A percentile compares a stretch with the other conserved stretches of the same genome.
Conservation (phyloP, 2,113 vertebrate genomes). For the zebrafish (Danio rerio) region DNA sequence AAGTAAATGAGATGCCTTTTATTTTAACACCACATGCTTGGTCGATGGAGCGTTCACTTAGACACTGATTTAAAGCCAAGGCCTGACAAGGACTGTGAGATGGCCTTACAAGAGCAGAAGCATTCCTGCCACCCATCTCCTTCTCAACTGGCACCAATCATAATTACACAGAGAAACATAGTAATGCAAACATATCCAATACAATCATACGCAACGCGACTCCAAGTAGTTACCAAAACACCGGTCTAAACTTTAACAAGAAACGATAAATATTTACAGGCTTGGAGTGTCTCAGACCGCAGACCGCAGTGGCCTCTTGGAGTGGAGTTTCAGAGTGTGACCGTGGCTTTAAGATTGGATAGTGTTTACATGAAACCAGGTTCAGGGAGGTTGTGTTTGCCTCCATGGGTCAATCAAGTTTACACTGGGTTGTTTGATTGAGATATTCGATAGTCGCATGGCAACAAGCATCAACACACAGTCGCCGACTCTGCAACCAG, state of each 20-base stretch:
- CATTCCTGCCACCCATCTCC: conserved; percentile 1
- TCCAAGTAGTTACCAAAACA: conserved; percentile 55
- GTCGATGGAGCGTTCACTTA: not conserved
- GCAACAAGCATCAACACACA: conserved; percentile 63
- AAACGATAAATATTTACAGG: conserved; percentile 75
- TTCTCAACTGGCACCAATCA: conserved; percentile 24
- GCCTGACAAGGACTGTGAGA: not conserved
- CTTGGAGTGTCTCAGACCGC: conserved; percentile 63
- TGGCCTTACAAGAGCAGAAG: not conserved
- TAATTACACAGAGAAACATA: conserved; percentile 26
- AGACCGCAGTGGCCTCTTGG: conserved; percentile 54
- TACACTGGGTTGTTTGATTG: conserved; percentile 51
- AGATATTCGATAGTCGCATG: conserved; percentile 64
- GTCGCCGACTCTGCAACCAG: not conserved
- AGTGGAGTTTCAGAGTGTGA: conserved; percentile 21
- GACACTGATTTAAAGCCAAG: not conserved
- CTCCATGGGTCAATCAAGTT: conserved; percentile 55
- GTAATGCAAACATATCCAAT: conserved; percentile 11
- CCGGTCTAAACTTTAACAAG: conserved; percentile 66
- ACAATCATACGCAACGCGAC: not conserved
- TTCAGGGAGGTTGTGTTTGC: conserved; percentile 55
- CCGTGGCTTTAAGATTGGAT: conserved; percentile 61
- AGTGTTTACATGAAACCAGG: conserved; percentile 58
- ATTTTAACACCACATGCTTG: not conserved
- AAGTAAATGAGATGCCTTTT: not conserved